phyloP scores from a whole-genome alignment of 2,888 invertebrate species.

The Coelogynopora nodosa region DNA sequence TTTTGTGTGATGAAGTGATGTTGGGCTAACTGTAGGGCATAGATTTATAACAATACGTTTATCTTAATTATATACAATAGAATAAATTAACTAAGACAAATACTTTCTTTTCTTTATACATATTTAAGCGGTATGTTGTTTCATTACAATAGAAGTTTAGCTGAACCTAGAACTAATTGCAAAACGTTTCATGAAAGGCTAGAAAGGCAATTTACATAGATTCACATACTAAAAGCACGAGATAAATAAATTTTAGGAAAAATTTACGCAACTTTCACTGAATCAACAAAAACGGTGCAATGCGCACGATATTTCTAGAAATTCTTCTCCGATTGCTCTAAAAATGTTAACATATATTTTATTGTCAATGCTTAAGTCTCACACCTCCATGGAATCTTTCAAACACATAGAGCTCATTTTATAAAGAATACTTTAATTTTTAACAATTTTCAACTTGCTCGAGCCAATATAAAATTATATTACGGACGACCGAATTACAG shows the following conservation, averaged over 20 bases:
- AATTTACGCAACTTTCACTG: not conserved
- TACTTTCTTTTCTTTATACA: too few species aligned
- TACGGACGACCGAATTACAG: not conserved
- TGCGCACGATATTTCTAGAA: not conserved
- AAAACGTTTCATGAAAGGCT: too few species aligned
- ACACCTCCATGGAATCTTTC: not conserved
- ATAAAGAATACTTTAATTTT: not conserved
- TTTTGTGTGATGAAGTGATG: too few species aligned
- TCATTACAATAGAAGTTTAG: not conserved
- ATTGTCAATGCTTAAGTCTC: not conserved
- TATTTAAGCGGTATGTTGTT: too few species aligned
- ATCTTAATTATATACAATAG: too few species aligned
- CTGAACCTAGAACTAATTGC: not conserved
- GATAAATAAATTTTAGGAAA: too few species aligned
- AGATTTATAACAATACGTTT: too few species aligned
- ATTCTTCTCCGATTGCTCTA: not conserved
- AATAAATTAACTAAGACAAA: too few species aligned
- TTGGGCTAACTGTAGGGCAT: too few species aligned
- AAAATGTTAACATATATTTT: not conserved
- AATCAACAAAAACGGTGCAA: not conserved
- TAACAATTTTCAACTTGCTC: not conserved
- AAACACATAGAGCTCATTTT: not conserved
- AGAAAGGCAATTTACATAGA: too few species aligned
- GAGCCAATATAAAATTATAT: not conserved
- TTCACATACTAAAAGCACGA: too few species aligned